A percentile compares a stretch with the other conserved stretches of the same genome.
These are phyloP conservation scores for Scomber scombrus DNA, from an alignment of 2,113 vertebrate species.

Conservation along the genomic window DNA sequence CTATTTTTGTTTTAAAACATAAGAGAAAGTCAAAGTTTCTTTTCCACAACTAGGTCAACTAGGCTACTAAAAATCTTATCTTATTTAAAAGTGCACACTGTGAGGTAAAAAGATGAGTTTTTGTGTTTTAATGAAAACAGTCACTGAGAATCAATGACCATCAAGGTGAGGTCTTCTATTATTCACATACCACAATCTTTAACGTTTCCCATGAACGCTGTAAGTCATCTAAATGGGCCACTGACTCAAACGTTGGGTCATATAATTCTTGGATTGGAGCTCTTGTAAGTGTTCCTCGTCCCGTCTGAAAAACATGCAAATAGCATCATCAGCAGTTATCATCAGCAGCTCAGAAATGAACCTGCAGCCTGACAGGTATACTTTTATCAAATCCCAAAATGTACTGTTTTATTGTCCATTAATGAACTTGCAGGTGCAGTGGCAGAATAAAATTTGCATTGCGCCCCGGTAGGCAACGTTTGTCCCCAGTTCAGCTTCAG, in stretches of 20 bases:
- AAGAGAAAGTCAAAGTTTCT: no score
- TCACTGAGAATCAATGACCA: not conserved
- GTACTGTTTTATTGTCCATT: not conserved
- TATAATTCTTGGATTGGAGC: slow-evolving; percentile 87
- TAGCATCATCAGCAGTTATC: not conserved
- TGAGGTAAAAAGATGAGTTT: no score
- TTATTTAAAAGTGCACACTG: no score
- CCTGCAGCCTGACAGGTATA: not conserved
- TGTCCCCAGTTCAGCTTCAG: no score
- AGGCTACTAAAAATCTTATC: no score
- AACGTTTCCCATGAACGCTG: slow-evolving; percentile 98
- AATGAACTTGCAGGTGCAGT: slow-evolving; percentile 22
- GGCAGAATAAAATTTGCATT: not conserved
- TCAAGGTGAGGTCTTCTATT: not conserved
- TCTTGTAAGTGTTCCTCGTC: slow-evolving; percentile 83
- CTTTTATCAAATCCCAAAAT: not conserved
- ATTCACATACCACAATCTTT: slow-evolving; percentile 93
- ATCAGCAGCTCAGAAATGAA: not conserved
- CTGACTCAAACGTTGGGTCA: slow-evolving; percentile 89
- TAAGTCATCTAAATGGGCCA: slow-evolving; percentile 92
- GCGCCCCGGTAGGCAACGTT: no score
- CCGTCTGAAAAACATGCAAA: slow-evolving; percentile 79
- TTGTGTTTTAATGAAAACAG: not conserved
- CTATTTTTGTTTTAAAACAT: no score
- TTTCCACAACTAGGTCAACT: no score